Evolutionary conservation across 37 sponge, comb jelly and placozoan genomes (phyloP).

Genomic region (Eunapius fragilis): DNA sequence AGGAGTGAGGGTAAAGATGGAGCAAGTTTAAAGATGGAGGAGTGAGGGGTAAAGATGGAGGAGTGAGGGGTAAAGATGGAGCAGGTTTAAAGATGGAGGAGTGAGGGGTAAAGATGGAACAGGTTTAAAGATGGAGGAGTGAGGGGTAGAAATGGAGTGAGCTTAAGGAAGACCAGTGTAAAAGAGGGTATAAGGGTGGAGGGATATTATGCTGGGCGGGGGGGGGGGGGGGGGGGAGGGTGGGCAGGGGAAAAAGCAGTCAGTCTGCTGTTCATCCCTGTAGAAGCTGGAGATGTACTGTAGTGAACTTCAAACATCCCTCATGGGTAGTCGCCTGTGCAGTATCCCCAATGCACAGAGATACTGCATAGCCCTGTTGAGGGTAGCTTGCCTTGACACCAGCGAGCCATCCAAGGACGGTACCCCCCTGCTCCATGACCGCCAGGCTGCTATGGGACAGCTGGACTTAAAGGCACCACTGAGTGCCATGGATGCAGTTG

Average conservation of each 20-base stretch:
- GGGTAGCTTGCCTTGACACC: conserved; percentile 27
- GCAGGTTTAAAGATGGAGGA: neutral
- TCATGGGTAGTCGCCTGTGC: conserved; percentile 29
- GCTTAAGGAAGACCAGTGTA: neutral
- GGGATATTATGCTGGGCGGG: neutral
- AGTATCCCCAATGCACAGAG: conserved; percentile 27
- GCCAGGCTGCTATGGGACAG: neutral
- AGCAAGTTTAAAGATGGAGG: neutral
- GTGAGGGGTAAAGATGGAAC: neutral
- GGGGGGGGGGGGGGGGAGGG: neutral
- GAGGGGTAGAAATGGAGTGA: neutral
- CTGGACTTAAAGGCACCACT: neutral
- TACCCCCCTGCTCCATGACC: neutral
- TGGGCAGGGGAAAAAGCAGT: no score
- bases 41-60: neutral
- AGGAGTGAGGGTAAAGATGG: neutral
- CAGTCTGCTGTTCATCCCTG: neutral
- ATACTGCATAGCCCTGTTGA: conserved; percentile 47
- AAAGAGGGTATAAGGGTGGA: neutral
- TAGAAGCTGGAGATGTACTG: conserved; percentile 54
- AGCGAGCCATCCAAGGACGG: neutral
- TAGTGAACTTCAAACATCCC: conserved; percentile 36
- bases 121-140: neutral
- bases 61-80: neutral
- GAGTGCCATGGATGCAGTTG: neutral